These are phyloP conservation scores for Charadrius vociferus DNA, from an alignment of 2,113 vertebrate genomes.

Conservation along the genomic window DNA sequence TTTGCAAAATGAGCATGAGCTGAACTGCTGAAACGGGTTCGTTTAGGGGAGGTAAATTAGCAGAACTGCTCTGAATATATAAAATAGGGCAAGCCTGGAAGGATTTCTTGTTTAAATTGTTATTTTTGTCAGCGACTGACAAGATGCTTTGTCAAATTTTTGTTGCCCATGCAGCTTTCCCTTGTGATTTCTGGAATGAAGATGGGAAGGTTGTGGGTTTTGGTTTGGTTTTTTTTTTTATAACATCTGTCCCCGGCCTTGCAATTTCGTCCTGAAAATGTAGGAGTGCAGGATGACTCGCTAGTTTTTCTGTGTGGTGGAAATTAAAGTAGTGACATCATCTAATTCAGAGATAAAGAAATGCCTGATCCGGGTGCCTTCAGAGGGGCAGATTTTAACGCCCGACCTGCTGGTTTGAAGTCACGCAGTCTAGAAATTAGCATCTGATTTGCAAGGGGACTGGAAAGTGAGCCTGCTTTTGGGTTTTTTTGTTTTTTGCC, in stretches of 20 bases:
- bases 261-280: neutral
- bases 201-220: neutral
- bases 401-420: neutral
- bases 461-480: neutral
- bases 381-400: neutral
- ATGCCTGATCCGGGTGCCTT: neutral
- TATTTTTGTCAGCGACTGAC: neutral
- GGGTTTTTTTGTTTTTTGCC: neutral
- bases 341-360: neutral
- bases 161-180: neutral
- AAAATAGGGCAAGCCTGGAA: neutral
- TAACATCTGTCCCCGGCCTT: neutral
- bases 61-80: neutral
- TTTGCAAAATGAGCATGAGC: neutral
- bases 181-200: neutral
- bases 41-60: neutral
- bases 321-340: neutral
- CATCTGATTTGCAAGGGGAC: neutral
- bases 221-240: neutral
- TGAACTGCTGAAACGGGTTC: neutral
- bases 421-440: neutral
- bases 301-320: neutral
- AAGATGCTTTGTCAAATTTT: neutral
- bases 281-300: neutral
- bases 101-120: neutral